A percentile compares a stretch with the other conserved stretches of the same genome.
phyloP scores from a whole-genome alignment of 2,113 vertebrate genomes.

The Pterocles gutturalis region DNA sequence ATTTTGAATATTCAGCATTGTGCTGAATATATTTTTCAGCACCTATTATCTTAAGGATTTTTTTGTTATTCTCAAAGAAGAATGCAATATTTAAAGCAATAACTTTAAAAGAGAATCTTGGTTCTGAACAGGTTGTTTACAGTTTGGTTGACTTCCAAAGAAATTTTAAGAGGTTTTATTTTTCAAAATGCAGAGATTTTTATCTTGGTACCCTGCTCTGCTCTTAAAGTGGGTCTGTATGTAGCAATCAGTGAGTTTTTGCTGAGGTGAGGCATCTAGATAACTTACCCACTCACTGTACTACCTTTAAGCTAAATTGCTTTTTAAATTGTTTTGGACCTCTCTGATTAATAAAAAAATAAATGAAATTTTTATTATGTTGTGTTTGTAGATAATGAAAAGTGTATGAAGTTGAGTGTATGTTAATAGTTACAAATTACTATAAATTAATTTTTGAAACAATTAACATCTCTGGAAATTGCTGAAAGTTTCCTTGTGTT shows the following conservation, averaged over 20 bases:
- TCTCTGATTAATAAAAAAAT: conserved; percentile 5
- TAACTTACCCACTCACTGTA: background rate
- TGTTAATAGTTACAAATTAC: background rate
- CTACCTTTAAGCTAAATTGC: background rate
- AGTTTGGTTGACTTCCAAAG: background rate
- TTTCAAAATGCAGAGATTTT: background rate
- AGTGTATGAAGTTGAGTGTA: background rate
- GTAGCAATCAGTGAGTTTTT: background rate
- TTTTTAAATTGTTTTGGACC: background rate
- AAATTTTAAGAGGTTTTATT: background rate
- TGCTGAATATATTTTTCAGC: background rate
- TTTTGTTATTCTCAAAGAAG: background rate
- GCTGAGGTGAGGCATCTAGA: background rate
- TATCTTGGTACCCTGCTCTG: background rate
- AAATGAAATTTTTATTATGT: background rate
- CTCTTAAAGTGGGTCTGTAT: background rate
- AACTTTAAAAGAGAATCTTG: background rate
- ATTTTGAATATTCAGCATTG: background rate
- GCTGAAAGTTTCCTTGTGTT: background rate
- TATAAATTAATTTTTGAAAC: background rate
- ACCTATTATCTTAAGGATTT: background rate
- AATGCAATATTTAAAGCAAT: background rate
- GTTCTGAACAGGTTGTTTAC: background rate
- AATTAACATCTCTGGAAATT: background rate
- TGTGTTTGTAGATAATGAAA: background rate